Evolutionary conservation across 2,797 vertebrate genomes (phyloP), one percentile per base, ranked within the genome.

Genomic region (Iguana delicatissima): DNA sequence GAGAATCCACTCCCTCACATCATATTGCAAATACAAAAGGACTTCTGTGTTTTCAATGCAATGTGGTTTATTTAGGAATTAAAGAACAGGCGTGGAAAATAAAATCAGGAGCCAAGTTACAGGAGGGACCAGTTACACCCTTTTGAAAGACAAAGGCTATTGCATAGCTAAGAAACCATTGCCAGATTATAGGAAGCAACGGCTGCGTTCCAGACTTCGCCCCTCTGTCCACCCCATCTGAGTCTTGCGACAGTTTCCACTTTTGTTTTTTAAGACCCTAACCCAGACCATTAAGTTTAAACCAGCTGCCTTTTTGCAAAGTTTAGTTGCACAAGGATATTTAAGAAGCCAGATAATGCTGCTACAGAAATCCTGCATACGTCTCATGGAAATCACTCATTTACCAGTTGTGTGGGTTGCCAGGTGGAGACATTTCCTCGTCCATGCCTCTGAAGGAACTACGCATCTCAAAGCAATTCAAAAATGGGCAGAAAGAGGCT

Each of bases 1-100:
- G 5, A 13, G 3, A 24, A 2, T 50, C 5, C 26, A 52, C 5
- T 8, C 0, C 4, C 13, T 0, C 20, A 10, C 1, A 3, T 18
- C 9, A 7, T 12, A n/a, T 24, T 22, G n/a, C 38, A 20, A 84
- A 89, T 12, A n/a, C 29, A 22, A 20, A 18, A 14, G 1, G 12
- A 3, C 55, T 20, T 55, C 29, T 13, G 50, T 67, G 57, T 86
- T 74, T 50, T 50, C 42, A 35, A 89, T 89, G 88, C 81, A 67
- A 29, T 14, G 1, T 64, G n/a, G 9, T 73, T 77, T 89, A 74
- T 89, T 83, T 62, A n/a, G 4, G 62, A 55, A 52, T 84, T 77
- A 84, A 89, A 80, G 87, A 14, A 59, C 10, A 0, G 64, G 13
- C 3, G 14, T 3, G 32, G 4, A 32, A 24, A 85, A 13, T 1